Conservation (phyloP, 2,113 vertebrate genomes). For the Corvus hawaiiensis region DNA sequence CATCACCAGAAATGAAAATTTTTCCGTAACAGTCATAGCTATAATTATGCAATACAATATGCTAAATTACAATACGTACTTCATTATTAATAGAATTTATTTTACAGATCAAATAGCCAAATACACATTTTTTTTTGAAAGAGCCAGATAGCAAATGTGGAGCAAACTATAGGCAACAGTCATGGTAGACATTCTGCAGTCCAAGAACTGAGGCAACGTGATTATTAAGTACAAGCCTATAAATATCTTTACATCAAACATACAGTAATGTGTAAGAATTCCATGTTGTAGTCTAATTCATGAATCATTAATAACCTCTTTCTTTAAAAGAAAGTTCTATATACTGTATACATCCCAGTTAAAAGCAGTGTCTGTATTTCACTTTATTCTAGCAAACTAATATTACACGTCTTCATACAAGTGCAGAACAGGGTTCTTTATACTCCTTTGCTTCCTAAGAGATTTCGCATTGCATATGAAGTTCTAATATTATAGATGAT, state of each 20-base stretch:
- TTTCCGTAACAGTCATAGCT: not conserved
- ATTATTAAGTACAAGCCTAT: constrained; percentile 50
- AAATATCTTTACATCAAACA: constrained; percentile 62
- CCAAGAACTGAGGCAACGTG: constrained; percentile 49
- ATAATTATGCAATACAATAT: constrained; percentile 37
- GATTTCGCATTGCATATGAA: not conserved
- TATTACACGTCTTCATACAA: constrained; percentile 32
- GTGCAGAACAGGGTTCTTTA: constrained; percentile 62
- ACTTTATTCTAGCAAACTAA: constrained; percentile 33
- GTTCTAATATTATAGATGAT: constrained; percentile 29
- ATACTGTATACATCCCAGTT: constrained; percentile 48
- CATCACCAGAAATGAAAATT: not conserved
- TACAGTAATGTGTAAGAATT: constrained; percentile 54
- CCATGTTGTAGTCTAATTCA: constrained; percentile 15
- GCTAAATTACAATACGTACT: constrained; percentile 40
- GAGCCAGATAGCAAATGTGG: constrained; percentile 49
- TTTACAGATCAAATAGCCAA: constrained; percentile 60
- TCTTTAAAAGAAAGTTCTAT: constrained; percentile 43
- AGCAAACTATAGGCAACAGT: constrained; percentile 59
- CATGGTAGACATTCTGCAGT: constrained; percentile 52
- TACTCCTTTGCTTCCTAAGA: constrained; percentile 51
- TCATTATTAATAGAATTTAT: constrained; percentile 56
- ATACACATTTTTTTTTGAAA: constrained; percentile 30
- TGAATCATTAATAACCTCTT: constrained; percentile 36
- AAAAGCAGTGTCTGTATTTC: constrained; percentile 41